A percentile compares a stretch with the other conserved stretches of the same genome.
phyloP scores from a whole-genome alignment of 2,113 vertebrate species.

The Eolophus roseicapilla region DNA sequence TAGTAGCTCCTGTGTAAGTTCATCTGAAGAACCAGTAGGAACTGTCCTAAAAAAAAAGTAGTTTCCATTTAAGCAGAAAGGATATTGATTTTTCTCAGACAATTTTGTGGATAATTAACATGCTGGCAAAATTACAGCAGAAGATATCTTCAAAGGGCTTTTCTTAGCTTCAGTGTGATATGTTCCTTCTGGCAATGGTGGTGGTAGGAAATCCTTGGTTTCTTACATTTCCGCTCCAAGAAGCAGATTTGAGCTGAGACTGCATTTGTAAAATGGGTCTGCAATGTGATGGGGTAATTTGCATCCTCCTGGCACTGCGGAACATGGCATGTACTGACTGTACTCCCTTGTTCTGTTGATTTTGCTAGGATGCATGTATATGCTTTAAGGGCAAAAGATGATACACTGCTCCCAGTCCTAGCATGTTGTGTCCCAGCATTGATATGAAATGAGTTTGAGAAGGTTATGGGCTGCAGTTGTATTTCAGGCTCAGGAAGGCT shows the following conservation, averaged over 20 bases:
- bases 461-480: background rate
- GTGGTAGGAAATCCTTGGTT: background rate
- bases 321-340: fast-evolving
- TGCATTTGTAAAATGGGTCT: background rate
- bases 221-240: background rate
- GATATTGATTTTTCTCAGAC: background rate
- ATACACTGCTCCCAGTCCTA: background rate
- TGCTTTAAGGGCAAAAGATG: background rate
- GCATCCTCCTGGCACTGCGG: background rate
- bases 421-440: background rate
- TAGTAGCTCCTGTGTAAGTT: background rate
- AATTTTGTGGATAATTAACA: background rate
- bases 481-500: background rate
- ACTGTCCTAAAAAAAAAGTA: background rate
- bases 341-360: background rate
- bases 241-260: background rate
- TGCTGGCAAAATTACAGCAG: background rate
- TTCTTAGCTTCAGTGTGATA: background rate
- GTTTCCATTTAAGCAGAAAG: background rate
- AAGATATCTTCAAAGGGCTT: background rate
- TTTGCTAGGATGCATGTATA: background rate
- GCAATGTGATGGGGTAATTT: background rate
- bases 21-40: background rate
- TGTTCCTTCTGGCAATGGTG: background rate
- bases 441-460: background rate